Evolutionary conservation across 1,140 invertebrate genomes (phyloP), one percentile per base, ranked within the genome.

Genomic region (Drosophila kohkoa): DNA sequence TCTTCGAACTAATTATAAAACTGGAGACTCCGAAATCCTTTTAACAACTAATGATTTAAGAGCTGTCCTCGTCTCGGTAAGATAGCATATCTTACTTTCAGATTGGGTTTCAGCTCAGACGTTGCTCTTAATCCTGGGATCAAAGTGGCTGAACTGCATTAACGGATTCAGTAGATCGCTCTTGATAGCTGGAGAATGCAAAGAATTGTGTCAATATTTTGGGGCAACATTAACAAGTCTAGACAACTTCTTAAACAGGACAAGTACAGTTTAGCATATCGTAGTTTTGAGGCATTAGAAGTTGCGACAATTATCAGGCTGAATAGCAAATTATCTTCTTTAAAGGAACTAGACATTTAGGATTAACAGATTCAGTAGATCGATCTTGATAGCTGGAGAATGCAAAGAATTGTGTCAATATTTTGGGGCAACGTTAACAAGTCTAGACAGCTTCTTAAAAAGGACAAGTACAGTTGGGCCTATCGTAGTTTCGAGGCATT

Each of bases 1-100:
- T 60, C 52, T 45, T 35, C 32, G 30, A 32, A 68, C 71, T 73
- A 68, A 68, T 73, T 68, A 68, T 38, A 28, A 59, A 68, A 73
- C 46, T 73, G n/a, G 11, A 67, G 63, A 67, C 63, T 25, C 8
- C 11, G 28, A 51, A 48, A 32, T 70, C 51, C 59, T 70, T 43
- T 70, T 48, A 54, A 60, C 38, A 48, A 43, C 15, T n/a, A 54
- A 66, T 73, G 45, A 73, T 59, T 73, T 68, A 54, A 52, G 64
- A 46, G 55, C 64, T 41, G 51, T 70, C 35, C 10, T 3, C 2
- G 7, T 3, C 68, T 32, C 59, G 7, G 1, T 38, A 35, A 46
- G 51, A 67, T 67, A 54, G 38, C 32, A 59, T 52, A 68, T 55
- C 48, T 54, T 54, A 52, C 46, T 67, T 54, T 60, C 30, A 28